Conservation (phyloP, 37 sponge, comb jelly and placozoan species). For the Beroe ovata region DNA sequence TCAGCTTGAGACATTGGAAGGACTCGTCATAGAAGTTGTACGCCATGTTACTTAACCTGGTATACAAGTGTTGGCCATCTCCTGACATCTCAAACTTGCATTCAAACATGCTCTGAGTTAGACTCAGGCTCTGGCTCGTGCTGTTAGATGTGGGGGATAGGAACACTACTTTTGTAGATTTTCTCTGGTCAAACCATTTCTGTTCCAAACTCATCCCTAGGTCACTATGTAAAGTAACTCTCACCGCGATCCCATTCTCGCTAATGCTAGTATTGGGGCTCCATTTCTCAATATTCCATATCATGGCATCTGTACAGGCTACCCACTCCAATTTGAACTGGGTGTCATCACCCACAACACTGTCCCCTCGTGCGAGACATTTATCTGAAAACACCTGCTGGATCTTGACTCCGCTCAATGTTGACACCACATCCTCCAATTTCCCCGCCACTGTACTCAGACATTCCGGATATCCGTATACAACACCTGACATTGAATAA, state of each 20-base stretch:
- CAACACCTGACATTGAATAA: not conserved
- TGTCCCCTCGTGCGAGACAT: not conserved
- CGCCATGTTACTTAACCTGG: not conserved
- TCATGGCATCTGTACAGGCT: not conserved
- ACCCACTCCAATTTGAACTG: not conserved
- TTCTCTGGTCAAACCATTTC: too few species aligned
- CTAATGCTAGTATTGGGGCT: too few species aligned
- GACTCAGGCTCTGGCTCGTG: too few species aligned
- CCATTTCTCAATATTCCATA: not conserved
- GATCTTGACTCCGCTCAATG: not conserved
- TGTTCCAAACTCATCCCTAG: too few species aligned
- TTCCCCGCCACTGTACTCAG: not conserved
- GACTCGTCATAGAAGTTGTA: not conserved
- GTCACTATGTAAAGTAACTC: too few species aligned
- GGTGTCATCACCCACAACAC: not conserved
- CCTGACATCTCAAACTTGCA: not conserved
- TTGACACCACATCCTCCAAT: not conserved
- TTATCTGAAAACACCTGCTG: not conserved
- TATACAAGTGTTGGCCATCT: not conserved
- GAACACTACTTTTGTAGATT: too few species aligned
- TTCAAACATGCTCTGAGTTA: too few species aligned
- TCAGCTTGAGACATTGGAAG: not conserved
- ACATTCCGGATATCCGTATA: not conserved
- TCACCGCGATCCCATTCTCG: too few species aligned
- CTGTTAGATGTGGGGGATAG: too few species aligned